Base-by-base conservation (phyloP, 1,140 invertebrate species). In the Papilio polytes region DNA sequence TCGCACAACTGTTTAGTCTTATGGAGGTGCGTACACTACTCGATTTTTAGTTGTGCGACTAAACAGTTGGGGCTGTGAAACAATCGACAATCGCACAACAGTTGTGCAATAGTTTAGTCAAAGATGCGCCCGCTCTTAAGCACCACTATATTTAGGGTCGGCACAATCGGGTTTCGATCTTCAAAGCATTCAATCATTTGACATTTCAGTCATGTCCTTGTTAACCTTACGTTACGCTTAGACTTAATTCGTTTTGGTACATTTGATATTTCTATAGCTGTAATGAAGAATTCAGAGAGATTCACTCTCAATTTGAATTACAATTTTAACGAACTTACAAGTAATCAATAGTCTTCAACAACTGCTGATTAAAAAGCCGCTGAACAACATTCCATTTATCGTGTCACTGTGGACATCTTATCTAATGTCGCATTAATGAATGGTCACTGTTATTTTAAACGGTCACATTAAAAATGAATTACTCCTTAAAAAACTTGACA, bases 361-460 rank as follows among this genome's bases (percentile, higher is more conserved):
- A 70, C 2, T 36, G 26, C 26, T 70, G 12, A 70, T 63, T 70
- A 13, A 31, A 31, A 70, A 36, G 13, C 22, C 13, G 13, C 13
- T 70, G 31, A 70, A 70, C 22, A 31, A 70, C 12, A 31, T 70
- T 63, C 59, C 59, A 63, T 26, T 26, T 10, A 70, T 31, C 26
- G 22, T 63, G 36, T 13, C 10, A 63, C 22, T 31, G 26, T 70
- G 26, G 26, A 70, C 26, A 4, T 36, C 22, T 31, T 70, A 70
- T 70, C 63, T 70, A 70, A 70, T 70, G 26, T 70, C 13, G 31
- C 12, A 70, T 70, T 70, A 70, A 70, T 70, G 26, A 70, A 70
- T 36, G 26, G 63, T 26, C 20, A 63, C 26, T 31, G 22, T 22
- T 9, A 70, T 15, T 63, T 70, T 70, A 15, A 70, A 18, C 26